Evolutionary conservation across 1,140 invertebrate genomes (phyloP).

Genomic region (Grapholita molesta): DNA sequence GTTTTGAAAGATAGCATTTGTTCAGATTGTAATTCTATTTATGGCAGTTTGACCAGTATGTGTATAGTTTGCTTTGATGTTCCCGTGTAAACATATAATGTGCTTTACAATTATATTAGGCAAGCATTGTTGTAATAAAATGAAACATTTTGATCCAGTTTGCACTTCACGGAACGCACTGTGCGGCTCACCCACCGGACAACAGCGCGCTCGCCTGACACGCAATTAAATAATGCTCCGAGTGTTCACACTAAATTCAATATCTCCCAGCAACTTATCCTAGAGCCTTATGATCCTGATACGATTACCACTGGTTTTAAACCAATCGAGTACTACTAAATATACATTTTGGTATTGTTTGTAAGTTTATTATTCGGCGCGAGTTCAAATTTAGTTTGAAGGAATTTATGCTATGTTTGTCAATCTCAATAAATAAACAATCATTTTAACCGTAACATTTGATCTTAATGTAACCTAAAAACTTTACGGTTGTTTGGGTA

Average conservation of each 20-base stretch:
- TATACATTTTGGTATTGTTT: background rate
- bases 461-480: too few relatives aligned
- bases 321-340: background rate
- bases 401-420: too few relatives aligned
- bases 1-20: too few relatives aligned
- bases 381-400: background rate
- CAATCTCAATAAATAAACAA: too few relatives aligned
- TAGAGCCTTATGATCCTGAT: conserved; percentile 36
- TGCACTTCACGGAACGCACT: conserved; percentile 29
- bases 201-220: conserved; percentile 52
- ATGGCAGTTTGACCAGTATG: too few relatives aligned
- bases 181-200: conserved; percentile 53
- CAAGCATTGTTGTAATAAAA: background rate
- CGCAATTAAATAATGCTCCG: conserved; percentile 72
- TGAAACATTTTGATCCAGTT: conserved; percentile 11
- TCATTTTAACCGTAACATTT: too few relatives aligned
- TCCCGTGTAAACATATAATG: background rate
- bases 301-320: conserved; percentile 25
- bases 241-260: conserved; percentile 74
- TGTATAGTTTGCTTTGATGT: background rate
- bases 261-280: conserved; percentile 53
- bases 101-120: background rate
- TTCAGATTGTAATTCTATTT: too few relatives aligned
- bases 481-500: background rate
- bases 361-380: too few relatives aligned